These are phyloP conservation scores for Sternarchorhynchus goeldii DNA, from an alignment of 2,797 vertebrate species.

Conservation along the genomic window DNA sequence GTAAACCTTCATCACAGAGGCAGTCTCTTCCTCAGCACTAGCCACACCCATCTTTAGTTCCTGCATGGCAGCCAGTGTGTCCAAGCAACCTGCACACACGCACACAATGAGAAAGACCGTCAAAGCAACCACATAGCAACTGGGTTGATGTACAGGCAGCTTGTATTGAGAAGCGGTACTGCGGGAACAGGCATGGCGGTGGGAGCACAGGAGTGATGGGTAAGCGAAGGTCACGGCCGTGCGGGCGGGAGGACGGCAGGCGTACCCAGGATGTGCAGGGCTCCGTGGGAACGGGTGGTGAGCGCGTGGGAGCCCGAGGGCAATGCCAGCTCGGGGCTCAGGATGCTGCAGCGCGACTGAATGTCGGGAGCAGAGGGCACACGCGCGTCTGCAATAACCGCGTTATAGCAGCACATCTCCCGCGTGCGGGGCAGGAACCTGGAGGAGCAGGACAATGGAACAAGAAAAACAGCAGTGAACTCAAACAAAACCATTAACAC, in stretches of 20 bases:
- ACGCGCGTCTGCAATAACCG: constrained; percentile 94
- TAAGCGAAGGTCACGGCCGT: no score
- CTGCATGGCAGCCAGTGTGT: constrained; percentile 97
- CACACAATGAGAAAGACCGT: background rate
- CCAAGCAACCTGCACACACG: constrained; percentile 85
- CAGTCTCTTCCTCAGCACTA: constrained; percentile 95
- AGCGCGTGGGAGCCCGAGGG: constrained; percentile 91
- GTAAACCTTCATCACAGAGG: constrained; percentile 98
- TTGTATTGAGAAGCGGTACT: background rate
- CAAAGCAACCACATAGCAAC: background rate
- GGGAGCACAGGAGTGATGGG: no score
- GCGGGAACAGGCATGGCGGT: background rate
- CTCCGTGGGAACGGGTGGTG: constrained; percentile 95
- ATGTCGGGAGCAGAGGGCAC: constrained; percentile 89
- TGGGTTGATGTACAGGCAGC: background rate
- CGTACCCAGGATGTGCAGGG: constrained; percentile 94
- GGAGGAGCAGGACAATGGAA: background rate
- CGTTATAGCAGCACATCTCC: constrained; percentile 97
- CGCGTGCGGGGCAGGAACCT: constrained; percentile 89
- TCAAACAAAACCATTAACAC: background rate
- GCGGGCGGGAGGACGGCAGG: background rate
- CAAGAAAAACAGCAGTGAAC: background rate
- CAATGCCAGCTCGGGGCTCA: constrained; percentile 94
- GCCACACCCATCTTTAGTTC: constrained; percentile 97
- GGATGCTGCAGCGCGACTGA: constrained; percentile 91